These are phyloP conservation scores for Colletes gigas DNA, from an alignment of 1,140 invertebrate genomes.

Conservation along the genomic window DNA sequence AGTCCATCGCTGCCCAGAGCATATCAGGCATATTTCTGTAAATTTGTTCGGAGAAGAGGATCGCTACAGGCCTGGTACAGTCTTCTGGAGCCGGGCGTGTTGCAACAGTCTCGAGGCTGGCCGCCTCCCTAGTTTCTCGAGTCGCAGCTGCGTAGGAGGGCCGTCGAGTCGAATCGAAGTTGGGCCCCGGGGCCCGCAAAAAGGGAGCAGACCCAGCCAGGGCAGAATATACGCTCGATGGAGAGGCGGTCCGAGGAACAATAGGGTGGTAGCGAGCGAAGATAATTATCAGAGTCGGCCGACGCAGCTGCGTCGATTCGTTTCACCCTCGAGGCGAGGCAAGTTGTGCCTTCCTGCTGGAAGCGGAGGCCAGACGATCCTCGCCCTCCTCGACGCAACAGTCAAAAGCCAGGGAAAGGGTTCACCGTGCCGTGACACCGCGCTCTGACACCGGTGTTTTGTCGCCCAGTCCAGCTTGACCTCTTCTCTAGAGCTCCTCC, in stretches of 20 bases:
- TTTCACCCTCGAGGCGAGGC: conserved; percentile 53
- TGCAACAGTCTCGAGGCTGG: too few species aligned
- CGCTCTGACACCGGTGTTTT: conserved; percentile 29
- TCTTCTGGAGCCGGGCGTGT: too few species aligned
- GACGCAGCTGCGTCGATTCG: conserved; percentile 58
- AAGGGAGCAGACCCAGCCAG: neutral
- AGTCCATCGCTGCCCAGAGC: too few species aligned
- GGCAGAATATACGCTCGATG: neutral
- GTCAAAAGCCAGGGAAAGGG: conserved; percentile 28
- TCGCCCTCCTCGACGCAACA: neutral
- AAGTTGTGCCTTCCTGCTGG: neutral
- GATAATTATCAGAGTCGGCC: conserved; percentile 61
- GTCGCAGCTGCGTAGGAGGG: conserved; percentile 31
- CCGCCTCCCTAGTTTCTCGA: neutral
- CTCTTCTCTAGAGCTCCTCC: neutral
- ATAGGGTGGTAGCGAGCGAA: conserved; percentile 56
- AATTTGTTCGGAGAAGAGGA: too few species aligned
- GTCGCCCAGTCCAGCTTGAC: neutral
- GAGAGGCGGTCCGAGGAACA: conserved; percentile 42
- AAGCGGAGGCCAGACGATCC: conserved; percentile 11
- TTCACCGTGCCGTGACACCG: conserved; percentile 54
- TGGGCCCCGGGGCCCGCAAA: neutral
- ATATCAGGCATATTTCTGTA: neutral
- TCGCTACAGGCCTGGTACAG: too few species aligned
- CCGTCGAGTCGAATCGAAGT: neutral